phyloP scores from a whole-genome alignment of 2,797 vertebrate genomes.

The Cossypha heuglini region DNA sequence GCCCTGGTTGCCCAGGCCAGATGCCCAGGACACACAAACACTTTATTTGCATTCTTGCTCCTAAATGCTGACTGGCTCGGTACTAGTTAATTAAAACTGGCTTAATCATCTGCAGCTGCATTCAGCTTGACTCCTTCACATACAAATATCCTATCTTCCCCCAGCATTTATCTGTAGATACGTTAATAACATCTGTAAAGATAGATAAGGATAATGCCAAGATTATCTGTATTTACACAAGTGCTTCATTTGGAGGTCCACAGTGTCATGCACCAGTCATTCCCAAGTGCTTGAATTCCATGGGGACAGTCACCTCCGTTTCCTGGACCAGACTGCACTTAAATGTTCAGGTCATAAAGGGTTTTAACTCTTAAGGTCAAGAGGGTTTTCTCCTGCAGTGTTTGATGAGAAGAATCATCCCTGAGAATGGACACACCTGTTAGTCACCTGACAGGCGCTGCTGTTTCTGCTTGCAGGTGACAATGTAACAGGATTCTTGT shows the following conservation, averaged over 20 bases:
- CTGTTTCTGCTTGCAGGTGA: background rate
- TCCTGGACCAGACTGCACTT: background rate
- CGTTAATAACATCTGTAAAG: background rate
- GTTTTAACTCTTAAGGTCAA: background rate
- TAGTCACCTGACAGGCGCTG: background rate
- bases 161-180: background rate
- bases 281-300: background rate
- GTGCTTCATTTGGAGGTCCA: background rate
- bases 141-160: background rate
- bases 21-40: background rate
- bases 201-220: background rate
- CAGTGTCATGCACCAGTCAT: background rate
- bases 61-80: background rate
- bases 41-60: background rate
- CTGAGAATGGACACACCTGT: background rate
- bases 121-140: background rate
- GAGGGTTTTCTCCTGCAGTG: background rate
- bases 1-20: background rate
- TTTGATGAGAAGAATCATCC: background rate
- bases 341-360: background rate
- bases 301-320: background rate
- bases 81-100: slow-evolving; percentile 35
- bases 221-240: background rate
- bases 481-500: background rate
- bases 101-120: background rate